Percentiles rank a stretch among this genome's conserved stretches.
Conservation (phyloP, 2,888 invertebrate species). For the Yponomeuta malinellus region DNA sequence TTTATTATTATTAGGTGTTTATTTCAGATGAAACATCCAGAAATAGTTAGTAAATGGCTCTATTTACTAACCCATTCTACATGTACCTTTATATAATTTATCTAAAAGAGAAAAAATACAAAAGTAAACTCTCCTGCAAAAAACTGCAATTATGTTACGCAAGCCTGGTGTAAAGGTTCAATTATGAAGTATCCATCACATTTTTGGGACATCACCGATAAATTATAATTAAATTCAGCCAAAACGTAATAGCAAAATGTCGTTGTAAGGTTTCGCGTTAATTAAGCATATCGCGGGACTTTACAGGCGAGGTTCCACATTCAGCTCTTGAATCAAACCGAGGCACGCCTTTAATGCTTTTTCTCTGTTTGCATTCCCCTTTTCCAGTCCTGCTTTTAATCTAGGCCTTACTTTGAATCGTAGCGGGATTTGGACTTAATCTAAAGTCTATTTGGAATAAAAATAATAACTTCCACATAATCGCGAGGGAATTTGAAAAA, state of each 20-base stretch:
- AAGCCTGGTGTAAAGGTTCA: neutral
- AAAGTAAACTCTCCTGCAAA: no score
- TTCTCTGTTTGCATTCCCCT: conserved; percentile 59
- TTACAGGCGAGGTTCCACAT: conserved; percentile 9
- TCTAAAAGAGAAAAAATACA: no score
- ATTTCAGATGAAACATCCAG: no score
- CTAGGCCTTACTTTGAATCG: conserved; percentile 13
- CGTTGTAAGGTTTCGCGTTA: conserved; percentile 1
- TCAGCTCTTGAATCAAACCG: conserved; percentile 9
- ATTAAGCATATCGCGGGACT: conserved; percentile 10
- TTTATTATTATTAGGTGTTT: no score
- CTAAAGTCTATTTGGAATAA: no score
- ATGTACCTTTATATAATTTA: no score
- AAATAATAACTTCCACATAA: no score
- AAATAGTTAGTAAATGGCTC: no score
- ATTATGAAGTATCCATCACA: neutral
- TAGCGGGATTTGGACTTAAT: neutral
- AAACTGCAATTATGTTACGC: neutral
- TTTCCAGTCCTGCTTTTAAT: conserved; percentile 30
- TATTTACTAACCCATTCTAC: no score
- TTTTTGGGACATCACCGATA: neutral
- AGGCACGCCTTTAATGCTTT: conserved; percentile 58
- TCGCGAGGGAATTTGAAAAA: no score
- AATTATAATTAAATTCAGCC: neutral
- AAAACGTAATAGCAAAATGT: neutral